Evolutionary conservation across 2,888 invertebrate genomes (phyloP), one percentile per base, ranked within the genome.

Genomic region (Drosophila mettleri): DNA sequence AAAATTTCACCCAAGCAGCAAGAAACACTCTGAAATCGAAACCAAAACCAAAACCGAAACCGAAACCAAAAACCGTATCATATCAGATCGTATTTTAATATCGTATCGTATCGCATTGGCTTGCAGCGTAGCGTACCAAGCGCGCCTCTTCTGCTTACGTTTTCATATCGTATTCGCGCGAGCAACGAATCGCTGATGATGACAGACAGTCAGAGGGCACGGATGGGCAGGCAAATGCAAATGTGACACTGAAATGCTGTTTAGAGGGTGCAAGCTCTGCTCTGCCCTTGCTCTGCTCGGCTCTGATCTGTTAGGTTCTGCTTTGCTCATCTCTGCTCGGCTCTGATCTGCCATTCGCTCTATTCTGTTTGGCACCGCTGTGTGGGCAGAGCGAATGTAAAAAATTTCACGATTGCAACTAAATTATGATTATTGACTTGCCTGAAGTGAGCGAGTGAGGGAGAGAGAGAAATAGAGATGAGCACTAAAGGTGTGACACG

Each of bases 1-100:
- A 46, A 45, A 72, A 73, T 78, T 78, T 73, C 74, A 62, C 68
- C 64, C 61, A 36, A 58, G 34, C 61, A 52, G 58, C 59, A 49
- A 39, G 36, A 49, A 52, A 49, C 49, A 48, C 57, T 45, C 22
- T n/a, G 24, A 72, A 67, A 45, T 49, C 10, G 16, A 68, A 74
- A 57, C 57, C 41, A 39, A 48, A 29, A 33, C 16, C 39, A 10
- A 69, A 69, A 53, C 55, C n/a, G 46, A 70, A 65, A 36, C 52
- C 9, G 16, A 66, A 67, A 53, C 69, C 52, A 54, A 48, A 49
- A 22, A 36, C 31, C 52, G 36, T 39, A 39, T 24, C 58, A 16
- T 49, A 54, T 34, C 20, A 16, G 29, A 51, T 52, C 38, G 34
- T 36, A 18, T 24, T 18, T n/a, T 14, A 48, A 48, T 43, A 52